Percentiles rank a stretch among this genome's conserved stretches.
Conservation (phyloP, 2,888 invertebrate genomes). For the Euphydryas editha region DNA sequence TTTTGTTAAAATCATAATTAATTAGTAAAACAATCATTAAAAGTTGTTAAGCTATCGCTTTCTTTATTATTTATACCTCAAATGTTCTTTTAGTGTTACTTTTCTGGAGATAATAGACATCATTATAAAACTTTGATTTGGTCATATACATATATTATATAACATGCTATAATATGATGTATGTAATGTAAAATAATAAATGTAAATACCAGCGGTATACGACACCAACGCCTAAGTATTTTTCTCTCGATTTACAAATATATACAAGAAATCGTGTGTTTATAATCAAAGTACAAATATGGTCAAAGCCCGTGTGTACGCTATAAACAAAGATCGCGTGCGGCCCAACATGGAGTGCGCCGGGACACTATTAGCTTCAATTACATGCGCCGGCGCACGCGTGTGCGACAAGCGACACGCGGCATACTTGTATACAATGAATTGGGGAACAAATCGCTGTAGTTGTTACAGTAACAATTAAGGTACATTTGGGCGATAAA, state of each 20-base stretch:
- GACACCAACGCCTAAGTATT: neutral
- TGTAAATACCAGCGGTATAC: too few species aligned
- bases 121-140: too few species aligned
- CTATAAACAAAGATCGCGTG: constrained; percentile 34
- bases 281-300: constrained; percentile 8
- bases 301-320: constrained; percentile 13
- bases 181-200: too few species aligned
- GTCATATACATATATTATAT: too few species aligned
- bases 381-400: constrained; percentile 26
- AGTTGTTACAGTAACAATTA: too few species aligned
- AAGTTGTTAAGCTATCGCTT: too few species aligned
- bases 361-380: constrained; percentile 33
- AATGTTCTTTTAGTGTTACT: too few species aligned
- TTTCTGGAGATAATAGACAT: too few species aligned
- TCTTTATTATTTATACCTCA: too few species aligned
- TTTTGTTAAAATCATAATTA: neutral
- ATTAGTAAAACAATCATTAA: neutral
- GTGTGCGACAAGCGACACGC: constrained; percentile 14
- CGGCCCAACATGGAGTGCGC: constrained; percentile 23
- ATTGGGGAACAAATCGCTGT: neutral
- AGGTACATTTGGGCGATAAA: too few species aligned
- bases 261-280: neutral
- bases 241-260: neutral
- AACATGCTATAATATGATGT: too few species aligned
- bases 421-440: constrained; percentile 8